Evolutionary conservation across 2,797 vertebrate genomes (phyloP), one percentile per base, ranked within the genome.

Genomic region (Chaetodon trifasciatus): DNA sequence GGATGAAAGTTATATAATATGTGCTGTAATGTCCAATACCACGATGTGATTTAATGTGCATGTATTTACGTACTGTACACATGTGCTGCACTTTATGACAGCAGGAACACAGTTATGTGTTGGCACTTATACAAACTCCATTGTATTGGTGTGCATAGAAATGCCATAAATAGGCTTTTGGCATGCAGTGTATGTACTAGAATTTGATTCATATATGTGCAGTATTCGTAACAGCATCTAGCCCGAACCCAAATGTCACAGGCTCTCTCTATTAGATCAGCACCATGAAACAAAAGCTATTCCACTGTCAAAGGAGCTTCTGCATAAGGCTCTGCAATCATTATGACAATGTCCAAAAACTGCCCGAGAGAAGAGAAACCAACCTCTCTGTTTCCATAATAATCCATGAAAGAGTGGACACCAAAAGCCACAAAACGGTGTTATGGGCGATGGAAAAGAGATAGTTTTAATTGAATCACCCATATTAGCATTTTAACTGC

Each of bases 401-500:
- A 92, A 93, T 87, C 85, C 84, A 89, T 86, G 82, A 88, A 87
- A 84, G 67, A 87, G 72, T 88, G 87, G 83, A 84, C 80, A 86
- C 81, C 79, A 70, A 91, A 90, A 81, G 66, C 68, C 55, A 84
- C 84, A 88, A 88, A 90, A 84, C 11, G 35, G 57, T 61, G 81
- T 93, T 87, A 85, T 76, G 67, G 90, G 52, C 76, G 49, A 90
- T 87, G 70, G 74, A 83, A 82, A 88, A 75, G 78, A 83, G 62
- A 86, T 84, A 44, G 83, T 78, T 90, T 93, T 92, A 93, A 93
- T 89, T 91, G 83, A 93, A 93, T 92, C 70, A 17, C 69, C 78
- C 55, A 49, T 89, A 94, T 94, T 92, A 89, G 86, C 91, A 90
- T 93, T 89, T 92, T 88, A 88, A 91, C 87, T 74, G 88, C 81